Evolutionary conservation across 2,113 vertebrate genomes (phyloP).

Genomic region (Limanda limanda): DNA sequence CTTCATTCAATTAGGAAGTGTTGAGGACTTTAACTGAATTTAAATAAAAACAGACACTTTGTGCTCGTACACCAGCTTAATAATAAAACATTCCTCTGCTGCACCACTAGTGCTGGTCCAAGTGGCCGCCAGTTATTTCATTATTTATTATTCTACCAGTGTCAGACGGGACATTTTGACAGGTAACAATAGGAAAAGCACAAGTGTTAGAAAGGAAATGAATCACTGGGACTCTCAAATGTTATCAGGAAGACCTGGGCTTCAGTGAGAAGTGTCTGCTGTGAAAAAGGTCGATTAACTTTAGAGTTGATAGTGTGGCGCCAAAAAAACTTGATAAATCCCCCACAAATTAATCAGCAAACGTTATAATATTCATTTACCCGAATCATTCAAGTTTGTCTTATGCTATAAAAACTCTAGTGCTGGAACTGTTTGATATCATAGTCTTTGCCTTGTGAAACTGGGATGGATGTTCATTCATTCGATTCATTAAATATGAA

Average conservation of each 20-base stretch:
- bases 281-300: not conserved
- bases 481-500: too few relatives aligned
- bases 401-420: not conserved
- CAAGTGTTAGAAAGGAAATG: not conserved
- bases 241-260: not conserved
- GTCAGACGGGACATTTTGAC: not conserved
- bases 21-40: slow-evolving; percentile 13
- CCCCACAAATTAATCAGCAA: not conserved
- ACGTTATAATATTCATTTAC: not conserved
- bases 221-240: not conserved
- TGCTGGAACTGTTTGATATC: too few relatives aligned
- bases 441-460: too few relatives aligned
- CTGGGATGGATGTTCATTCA: too few relatives aligned
- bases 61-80: not conserved
- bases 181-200: not conserved
- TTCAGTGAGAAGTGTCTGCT: not conserved
- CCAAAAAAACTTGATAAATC: not conserved
- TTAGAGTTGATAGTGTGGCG: not conserved
- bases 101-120: not conserved
- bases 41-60: slow-evolving; percentile 14
- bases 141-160: not conserved
- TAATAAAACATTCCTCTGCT: slow-evolving; percentile 7
- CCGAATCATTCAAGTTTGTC: not conserved
- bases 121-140: not conserved
- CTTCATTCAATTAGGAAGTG: slow-evolving; percentile 24